Percentiles rank a stretch among this genome's conserved stretches.
Evolutionary conservation across 2,113 vertebrate genomes (phyloP).

Genomic region (Barnardius zonarius): DNA sequence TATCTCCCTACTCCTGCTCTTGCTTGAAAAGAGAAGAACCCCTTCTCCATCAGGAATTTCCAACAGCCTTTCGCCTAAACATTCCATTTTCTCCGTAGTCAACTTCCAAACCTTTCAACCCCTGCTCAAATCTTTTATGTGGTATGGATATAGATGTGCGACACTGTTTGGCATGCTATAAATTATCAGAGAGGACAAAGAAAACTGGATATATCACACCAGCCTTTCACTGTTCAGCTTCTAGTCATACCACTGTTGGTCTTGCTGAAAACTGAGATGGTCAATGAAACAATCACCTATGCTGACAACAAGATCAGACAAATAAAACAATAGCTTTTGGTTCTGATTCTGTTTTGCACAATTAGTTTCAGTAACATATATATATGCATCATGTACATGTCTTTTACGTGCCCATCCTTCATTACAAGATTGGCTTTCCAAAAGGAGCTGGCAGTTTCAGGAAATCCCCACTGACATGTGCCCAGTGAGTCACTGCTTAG

Average conservation of each 20-base stretch:
- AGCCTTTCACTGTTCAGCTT: not conserved
- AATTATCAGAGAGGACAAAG: not conserved
- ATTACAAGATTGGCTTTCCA: not conserved
- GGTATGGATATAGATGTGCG: not conserved
- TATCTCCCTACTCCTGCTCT: not conserved
- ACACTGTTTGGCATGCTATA: not conserved
- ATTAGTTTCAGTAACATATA: not conserved
- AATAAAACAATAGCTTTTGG: not conserved
- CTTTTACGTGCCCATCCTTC: not conserved
- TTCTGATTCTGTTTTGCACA: not conserved
- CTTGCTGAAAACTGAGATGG: not conserved
- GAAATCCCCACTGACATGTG: constrained; percentile 4
- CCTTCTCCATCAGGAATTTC: not conserved
- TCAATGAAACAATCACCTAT: not conserved
- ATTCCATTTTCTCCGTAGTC: not conserved
- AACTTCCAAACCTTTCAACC: not conserved
- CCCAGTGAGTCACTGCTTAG: constrained; percentile 22
- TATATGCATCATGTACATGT: not conserved
- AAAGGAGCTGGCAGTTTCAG: not conserved
- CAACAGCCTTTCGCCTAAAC: not conserved
- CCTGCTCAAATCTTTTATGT: not conserved
- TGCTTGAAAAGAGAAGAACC: not conserved
- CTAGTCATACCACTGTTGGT: not conserved
- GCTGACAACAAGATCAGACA: not conserved
- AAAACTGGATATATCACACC: not conserved